Conservation (phyloP, 2,888 invertebrate genomes). For the Phortica okadai region DNA sequence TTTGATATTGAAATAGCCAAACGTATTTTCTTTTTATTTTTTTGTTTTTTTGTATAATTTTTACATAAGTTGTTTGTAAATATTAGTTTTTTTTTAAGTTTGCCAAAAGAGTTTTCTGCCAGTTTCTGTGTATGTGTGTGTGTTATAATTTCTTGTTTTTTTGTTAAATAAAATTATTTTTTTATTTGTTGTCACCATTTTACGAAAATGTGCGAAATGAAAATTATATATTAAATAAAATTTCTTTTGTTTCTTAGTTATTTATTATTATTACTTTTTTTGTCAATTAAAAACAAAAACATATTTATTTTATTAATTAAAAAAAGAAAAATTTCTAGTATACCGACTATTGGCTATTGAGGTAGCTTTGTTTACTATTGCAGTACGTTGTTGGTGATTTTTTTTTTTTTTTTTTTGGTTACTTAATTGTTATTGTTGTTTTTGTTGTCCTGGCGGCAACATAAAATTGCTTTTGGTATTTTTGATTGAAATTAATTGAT, state of each 20-base stretch:
- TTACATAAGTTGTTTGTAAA: conserved; percentile 64
- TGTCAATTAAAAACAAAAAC: not conserved
- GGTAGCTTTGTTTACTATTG: conserved; percentile 77
- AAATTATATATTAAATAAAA: conserved; percentile 34
- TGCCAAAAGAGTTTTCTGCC: conserved; percentile 48
- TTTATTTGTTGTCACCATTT: conserved; percentile 61
- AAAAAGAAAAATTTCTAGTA: conserved; percentile 32
- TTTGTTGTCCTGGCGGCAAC: conserved; percentile 42
- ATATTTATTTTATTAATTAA: conserved; percentile 37
- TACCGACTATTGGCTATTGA: conserved; percentile 73
- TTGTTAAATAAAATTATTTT: conserved; percentile 36
- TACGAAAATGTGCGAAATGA: conserved; percentile 50
- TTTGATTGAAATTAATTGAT: conserved; percentile 41
- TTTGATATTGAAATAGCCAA: conserved; percentile 41
- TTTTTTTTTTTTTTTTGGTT: not conserved
- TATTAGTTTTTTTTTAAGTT: conserved; percentile 49
- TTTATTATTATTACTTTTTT: conserved; percentile 34
- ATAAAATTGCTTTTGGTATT: conserved; percentile 37
- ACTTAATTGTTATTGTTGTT: conserved; percentile 49
- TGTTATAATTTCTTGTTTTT: conserved; percentile 30
- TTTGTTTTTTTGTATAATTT: conserved; percentile 37
- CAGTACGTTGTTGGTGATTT: conserved; percentile 68
- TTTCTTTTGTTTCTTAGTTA: conserved; percentile 13
- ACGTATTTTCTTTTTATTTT: conserved; percentile 38
- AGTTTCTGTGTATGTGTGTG: conserved; percentile 42